Evolutionary conservation across 2,113 vertebrate species (phyloP).

Genomic region (Neotoma lepida): DNA sequence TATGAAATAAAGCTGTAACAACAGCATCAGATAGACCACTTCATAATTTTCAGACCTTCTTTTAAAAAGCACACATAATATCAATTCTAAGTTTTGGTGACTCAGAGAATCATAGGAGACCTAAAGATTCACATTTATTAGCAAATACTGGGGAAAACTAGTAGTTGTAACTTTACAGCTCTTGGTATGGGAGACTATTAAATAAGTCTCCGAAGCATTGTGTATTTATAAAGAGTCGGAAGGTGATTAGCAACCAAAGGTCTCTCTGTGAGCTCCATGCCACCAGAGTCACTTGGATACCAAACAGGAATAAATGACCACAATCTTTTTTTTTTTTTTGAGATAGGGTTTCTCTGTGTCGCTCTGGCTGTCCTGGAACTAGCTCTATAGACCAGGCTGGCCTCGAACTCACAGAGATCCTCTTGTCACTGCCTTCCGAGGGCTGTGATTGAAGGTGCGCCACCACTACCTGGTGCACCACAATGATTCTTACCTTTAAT

Average conservation of each 20-base stretch:
- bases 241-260: neutral
- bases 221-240: neutral
- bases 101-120: neutral
- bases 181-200: neutral
- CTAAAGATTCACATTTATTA: neutral
- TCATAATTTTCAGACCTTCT: neutral
- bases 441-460: neutral
- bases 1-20: neutral
- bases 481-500: neutral
- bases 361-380: neutral
- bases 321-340: neutral
- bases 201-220: conserved; percentile 5
- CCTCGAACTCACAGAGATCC: neutral
- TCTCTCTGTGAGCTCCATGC: neutral
- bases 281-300: neutral
- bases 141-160: neutral
- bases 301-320: neutral
- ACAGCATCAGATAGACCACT: neutral
- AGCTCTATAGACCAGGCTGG: neutral
- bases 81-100: neutral
- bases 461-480: neutral
- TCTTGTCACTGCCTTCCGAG: neutral
- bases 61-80: neutral
- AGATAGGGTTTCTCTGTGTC: neutral
- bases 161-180: neutral